Conservation (phyloP, 2,888 invertebrate species). For the Pandemis heparana region DNA sequence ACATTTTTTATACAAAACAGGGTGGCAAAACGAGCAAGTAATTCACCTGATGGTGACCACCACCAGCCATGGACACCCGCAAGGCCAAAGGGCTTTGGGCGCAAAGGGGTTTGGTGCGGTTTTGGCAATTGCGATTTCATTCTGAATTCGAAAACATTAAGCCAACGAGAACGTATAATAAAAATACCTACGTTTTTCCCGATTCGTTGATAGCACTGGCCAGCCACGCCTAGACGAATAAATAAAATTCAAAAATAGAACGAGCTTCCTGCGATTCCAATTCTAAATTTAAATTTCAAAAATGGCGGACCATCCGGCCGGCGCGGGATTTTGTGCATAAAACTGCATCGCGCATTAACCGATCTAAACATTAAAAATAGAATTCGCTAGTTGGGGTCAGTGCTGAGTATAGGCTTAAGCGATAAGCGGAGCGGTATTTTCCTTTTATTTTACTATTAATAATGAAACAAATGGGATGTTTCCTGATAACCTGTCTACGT, state of each 20-base stretch:
- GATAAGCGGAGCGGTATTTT: constrained; percentile 23
- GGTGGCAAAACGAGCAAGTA: too few species aligned
- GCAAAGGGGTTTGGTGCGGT: too few species aligned
- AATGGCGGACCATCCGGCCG: constrained; percentile 69
- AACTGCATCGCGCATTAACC: constrained; percentile 81
- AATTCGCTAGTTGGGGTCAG: constrained; percentile 66
- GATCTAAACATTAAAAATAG: constrained; percentile 85
- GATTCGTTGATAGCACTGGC: constrained; percentile 52
- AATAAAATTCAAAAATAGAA: constrained; percentile 79
- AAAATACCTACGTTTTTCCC: not conserved
- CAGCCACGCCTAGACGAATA: constrained; percentile 75
- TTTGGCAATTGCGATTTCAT: too few species aligned
- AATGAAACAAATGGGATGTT: too few species aligned
- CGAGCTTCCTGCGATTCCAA: constrained; percentile 75
- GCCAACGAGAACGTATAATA: not conserved
- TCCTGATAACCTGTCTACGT: too few species aligned
- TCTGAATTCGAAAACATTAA: not conserved
- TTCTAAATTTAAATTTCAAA: constrained; percentile 79
- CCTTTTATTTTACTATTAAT: too few species aligned
- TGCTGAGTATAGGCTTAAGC: constrained; percentile 50
- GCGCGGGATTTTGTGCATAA: constrained; percentile 81
- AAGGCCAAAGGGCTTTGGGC: too few species aligned
- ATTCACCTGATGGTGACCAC: too few species aligned
- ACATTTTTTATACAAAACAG: too few species aligned
- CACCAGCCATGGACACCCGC: too few species aligned